A percentile compares a stretch with the other conserved stretches of the same genome.
Conservation (phyloP, 1,140 invertebrate genomes). For the Diachasma alloeum region DNA sequence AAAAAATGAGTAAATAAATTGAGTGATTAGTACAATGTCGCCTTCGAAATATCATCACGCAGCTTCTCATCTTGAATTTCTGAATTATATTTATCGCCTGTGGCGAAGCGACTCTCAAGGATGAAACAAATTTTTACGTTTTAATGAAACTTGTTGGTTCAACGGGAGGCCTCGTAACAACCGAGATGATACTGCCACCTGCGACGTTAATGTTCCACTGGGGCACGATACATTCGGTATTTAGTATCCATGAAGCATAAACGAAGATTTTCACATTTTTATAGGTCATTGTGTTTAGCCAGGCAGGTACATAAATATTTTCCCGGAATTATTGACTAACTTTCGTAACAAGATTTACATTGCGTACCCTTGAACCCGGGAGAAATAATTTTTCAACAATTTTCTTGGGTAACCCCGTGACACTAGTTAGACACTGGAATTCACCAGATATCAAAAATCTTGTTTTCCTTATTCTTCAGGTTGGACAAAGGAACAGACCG, state of each 20-base stretch:
- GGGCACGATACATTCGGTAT: slow-evolving; percentile 6
- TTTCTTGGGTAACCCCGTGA: neutral
- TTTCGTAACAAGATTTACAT: neutral
- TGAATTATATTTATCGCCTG: neutral
- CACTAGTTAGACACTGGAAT: neutral
- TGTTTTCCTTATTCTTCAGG: neutral
- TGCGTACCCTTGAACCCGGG: neutral
- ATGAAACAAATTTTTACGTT: neutral
- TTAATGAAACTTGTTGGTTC: slow-evolving; percentile 10
- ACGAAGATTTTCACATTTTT: neutral
- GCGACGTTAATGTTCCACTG: neutral
- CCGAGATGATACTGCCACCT: slow-evolving; percentile 3
- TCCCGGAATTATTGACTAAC: neutral
- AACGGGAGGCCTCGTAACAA: slow-evolving; percentile 3
- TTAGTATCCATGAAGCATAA: neutral
- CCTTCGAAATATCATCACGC: neutral
- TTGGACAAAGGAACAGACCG: neutral
- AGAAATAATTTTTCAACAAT: neutral
- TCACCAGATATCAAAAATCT: neutral
- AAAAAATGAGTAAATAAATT: neutral
- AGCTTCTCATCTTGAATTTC: neutral
- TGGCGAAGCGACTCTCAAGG: neutral
- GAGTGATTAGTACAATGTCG: too few relatives aligned
- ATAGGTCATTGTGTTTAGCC: neutral
- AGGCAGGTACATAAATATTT: slow-evolving; percentile 7